Percentiles rank a stretch among this genome's conserved stretches.
Conservation (phyloP, 2,888 invertebrate species). For the Rotaria macrura region DNA sequence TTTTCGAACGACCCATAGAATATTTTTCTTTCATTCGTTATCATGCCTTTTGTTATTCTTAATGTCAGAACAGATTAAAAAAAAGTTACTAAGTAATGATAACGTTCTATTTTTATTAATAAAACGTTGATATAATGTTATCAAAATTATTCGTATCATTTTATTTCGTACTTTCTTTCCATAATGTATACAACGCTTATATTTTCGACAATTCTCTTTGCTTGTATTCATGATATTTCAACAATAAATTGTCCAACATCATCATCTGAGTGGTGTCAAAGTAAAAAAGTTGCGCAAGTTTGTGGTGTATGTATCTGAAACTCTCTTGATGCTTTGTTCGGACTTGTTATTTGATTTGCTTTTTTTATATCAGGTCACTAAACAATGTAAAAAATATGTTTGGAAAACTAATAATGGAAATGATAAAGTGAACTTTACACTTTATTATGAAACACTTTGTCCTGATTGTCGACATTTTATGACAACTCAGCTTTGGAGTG, state of each 20-base stretch:
- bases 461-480: conserved; percentile 44
- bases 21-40: no score
- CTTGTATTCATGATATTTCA: background rate
- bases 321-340: background rate
- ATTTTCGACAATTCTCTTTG: background rate
- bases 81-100: no score
- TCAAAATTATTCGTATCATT: background rate
- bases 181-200: background rate
- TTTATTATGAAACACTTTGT: conserved; percentile 47
- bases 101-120: no score
- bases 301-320: background rate
- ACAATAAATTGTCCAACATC: background rate
- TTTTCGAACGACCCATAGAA: no score
- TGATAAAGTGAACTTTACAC: conserved; percentile 39
- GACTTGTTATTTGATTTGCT: background rate
- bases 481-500: conserved; percentile 38
- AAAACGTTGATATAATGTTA: no score
- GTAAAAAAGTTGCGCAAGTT: background rate
- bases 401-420: background rate
- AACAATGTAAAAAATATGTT: background rate
- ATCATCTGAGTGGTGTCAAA: background rate
- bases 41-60: no score
- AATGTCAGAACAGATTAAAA: no score
- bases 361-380: background rate
- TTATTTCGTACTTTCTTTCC: background rate